Evolutionary conservation across 2,797 vertebrate genomes (phyloP), one percentile per base, ranked within the genome.

Genomic region (Dipus sagitta): DNA sequence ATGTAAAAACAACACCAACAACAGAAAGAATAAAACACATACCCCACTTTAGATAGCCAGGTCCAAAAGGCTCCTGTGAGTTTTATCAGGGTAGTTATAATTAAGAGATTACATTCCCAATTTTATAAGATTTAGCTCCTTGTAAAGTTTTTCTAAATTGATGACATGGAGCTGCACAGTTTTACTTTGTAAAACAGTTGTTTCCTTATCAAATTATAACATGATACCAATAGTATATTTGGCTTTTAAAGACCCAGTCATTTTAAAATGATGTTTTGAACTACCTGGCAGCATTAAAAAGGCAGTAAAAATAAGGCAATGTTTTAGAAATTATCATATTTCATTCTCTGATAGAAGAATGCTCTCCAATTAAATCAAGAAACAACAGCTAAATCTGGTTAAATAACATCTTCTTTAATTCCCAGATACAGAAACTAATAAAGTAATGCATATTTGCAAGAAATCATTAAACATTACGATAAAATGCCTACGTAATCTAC

Each of bases 401-500:
- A 83, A 94, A 21, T 15, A 90, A 68, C 67, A 2, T 1, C 89
- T 72, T 54, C 47, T 75, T 60, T 71, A 93, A 89, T 91, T n/a
- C 47, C 10, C 67, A 67, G 24, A 34, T 67, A 42, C n/a, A 4
- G 12, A 86, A 9, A 88, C 42, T 54, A 94, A 71, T 88, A 94
- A 75, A 80, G 47, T 15, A 17, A 58, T 77, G 85, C 4, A 71
- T 88, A 86, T 85, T 94, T 89, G 2, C 42, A 92, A 94, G 86
- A 94, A 95, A 70, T 74, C 20, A 68, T 77, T 91, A 97, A 96
- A 92, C 28, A 32, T 60, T 30, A 76, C 52, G 2, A 90, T 97
- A 86, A 89, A 95, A 82, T 54, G 75, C 0, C n/a, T 1, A 2
- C 62, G 42, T 52, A 89, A 77, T 86, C 70, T 86, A 80, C 2